Evolutionary conservation across 2,888 invertebrate species (phyloP), one percentile per base, ranked within the genome.

Genomic region (Loripinus fragilis): DNA sequence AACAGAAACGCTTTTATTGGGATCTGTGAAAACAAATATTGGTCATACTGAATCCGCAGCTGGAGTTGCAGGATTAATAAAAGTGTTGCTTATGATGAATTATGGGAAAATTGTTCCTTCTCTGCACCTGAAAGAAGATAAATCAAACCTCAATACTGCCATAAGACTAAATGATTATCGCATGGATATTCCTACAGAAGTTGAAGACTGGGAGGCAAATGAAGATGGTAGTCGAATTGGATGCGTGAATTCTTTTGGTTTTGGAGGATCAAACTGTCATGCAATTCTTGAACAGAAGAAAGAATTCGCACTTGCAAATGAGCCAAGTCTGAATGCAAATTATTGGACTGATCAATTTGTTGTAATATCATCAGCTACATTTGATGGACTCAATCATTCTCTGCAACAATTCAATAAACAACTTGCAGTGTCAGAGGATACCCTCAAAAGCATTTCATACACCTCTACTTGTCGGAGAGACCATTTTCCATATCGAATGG

Each of bases 181-280:
- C 42, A 68, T 91, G 33, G 70, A 76, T 12, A 85, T 91, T 25
- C 80, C 88, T 12, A 75, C 76, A 0, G 35, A 79, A 0, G 30
- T 68, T 23, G 25, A 25, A 15, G 69, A 74, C 20, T 87, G 86
- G 84, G 52, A 42, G 48, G 45, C 30, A 66, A 75, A 85, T 55
- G 30, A n/a, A 30, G 55, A 76, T 25, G 80, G 80, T 15, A 66
- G 76, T 10, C 79, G 88, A 55, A 35, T 86, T 8, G 85, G 83
- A 15, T 87, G 87, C 60, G 75, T 90, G 0, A 90, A 88, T 68
- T 88, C 87, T 23, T 91, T 90, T 79, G 89, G 90, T 0, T 89
- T 90, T 74, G 91, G 91, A 0, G 91, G 91, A 28, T 87, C 89
- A 20, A 91, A 91, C 65, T 69, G 83, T 38, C 91, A 91, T 80